These are phyloP conservation scores for Sphaerophoria taeniata DNA, from an alignment of 2,888 invertebrate species.

Conservation along the genomic window DNA sequence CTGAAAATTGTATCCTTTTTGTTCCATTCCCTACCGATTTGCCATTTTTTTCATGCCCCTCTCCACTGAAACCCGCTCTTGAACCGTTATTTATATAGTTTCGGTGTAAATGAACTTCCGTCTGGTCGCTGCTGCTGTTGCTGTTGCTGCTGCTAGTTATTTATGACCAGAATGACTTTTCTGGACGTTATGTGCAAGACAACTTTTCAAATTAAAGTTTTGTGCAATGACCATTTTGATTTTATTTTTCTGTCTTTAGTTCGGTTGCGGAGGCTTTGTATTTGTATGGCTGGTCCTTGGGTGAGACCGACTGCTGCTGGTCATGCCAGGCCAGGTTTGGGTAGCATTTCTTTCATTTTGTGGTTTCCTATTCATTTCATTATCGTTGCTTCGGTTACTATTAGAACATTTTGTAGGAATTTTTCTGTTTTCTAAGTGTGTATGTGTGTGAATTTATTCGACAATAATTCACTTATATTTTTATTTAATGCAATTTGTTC, in stretches of 20 bases:
- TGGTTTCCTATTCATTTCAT: conserved; percentile 44
- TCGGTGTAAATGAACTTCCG: conserved; percentile 73
- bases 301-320: conserved; percentile 3
- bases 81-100: conserved; percentile 66
- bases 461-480: conserved; percentile 21
- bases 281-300: not conserved
- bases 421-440: not conserved
- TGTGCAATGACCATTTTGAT: conserved; percentile 57
- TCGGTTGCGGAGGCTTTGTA: not conserved
- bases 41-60: conserved; percentile 13
- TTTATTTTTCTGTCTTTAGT: conserved; percentile 15
- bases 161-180: conserved; percentile 69
- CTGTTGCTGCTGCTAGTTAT: conserved; percentile 41
- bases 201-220: conserved; percentile 73
- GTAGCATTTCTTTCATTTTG: conserved; percentile 12
- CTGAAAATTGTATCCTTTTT: conserved; percentile 33
- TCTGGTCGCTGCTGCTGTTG: conserved; percentile 51
- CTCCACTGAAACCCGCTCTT: not conserved
- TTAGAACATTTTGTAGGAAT: conserved; percentile 18
- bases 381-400: conserved; percentile 23
- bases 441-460: conserved; percentile 26
- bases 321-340: not conserved
- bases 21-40: conserved; percentile 4
- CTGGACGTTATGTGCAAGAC: conserved; percentile 72
- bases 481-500: conserved; percentile 23